Base-by-base conservation (phyloP, 2,888 invertebrate genomes). In the Teleogryllus oceanicus region DNA sequence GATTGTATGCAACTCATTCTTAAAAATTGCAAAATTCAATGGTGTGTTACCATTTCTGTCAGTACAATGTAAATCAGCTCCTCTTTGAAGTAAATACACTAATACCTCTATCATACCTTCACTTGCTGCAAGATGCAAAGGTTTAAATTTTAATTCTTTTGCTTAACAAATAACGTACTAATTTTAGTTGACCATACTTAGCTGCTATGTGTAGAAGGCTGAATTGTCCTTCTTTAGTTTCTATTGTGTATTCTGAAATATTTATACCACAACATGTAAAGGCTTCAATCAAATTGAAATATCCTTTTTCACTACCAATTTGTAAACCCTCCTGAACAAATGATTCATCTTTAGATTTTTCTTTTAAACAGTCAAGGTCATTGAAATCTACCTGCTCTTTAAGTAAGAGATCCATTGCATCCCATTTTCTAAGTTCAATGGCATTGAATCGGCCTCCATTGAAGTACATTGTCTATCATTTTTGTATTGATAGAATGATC, bases 121-220 rank as follows among this genome's bases (percentile, higher is more conserved):
- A 62, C 62, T 62, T 62, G 62, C 62, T n/a, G 62, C 62, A 62
- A 62, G 62, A 62, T 62, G 62, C 62, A 62, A 62, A 62, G 62
- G 62, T n/a, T 62, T 62, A 18, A 62, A 62, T n/a, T 62, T 62
- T 62, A 18, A 62, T 62, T 62, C n/a, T 62, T 62, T 62, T 62
- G n/a, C 62, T 62, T 62, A 62, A 62, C 16, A 62, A 62, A n/a
- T 18, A 62, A 18, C 62, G 62, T 13, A 62, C 62, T 62, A 62
- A 62, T 62, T 62, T 62, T 62, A 62, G 62, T 5, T 62, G 62
- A 13, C 62, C 62, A 62, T 62, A 62, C 13, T n/a, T 62, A 62
- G 62, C 62, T 18, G 62, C 62, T 18, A 62, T 11, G n/a, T 62
- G 62, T 4, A 62, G n/a, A 18, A n/a, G 62, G 62, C 62, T 62